Evolutionary conservation across 2,797 vertebrate genomes (phyloP).

Genomic region (Crotalus adamanteus): DNA sequence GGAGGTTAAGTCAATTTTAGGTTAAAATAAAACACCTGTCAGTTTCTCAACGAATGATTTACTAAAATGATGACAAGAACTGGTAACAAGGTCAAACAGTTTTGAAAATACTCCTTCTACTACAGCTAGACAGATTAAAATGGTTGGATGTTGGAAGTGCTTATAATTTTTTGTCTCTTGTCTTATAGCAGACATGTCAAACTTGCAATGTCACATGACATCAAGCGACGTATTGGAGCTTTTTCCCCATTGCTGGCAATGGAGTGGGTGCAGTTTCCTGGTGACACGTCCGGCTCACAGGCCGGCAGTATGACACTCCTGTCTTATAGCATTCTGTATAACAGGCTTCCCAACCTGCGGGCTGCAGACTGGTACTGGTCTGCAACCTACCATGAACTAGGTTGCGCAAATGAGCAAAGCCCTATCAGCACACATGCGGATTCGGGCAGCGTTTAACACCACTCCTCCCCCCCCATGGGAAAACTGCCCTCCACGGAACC

Average conservation of each 20-base stretch:
- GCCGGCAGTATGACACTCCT: too few relatives aligned
- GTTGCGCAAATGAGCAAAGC: neutral
- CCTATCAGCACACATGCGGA: neutral
- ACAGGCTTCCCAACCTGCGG: accelerated
- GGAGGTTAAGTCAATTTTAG: neutral
- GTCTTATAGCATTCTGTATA: neutral
- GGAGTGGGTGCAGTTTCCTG: too few relatives aligned
- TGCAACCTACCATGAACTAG: neutral
- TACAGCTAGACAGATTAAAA: neutral
- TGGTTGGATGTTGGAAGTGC: neutral
- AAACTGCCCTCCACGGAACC: neutral
- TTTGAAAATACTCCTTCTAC: neutral
- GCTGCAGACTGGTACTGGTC: accelerated
- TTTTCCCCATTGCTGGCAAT: too few relatives aligned
- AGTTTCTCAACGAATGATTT: neutral
- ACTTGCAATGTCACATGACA: too few relatives aligned
- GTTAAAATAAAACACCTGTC: neutral
- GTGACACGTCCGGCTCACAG: too few relatives aligned
- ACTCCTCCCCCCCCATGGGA: neutral
- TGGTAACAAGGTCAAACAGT: neutral
- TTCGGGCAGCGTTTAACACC: neutral
- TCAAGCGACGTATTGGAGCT: too few relatives aligned
- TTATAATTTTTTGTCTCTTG: neutral
- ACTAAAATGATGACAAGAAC: neutral
- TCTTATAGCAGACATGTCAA: neutral